Conservation (phyloP, 2,888 invertebrate genomes). For the Eledona agricola region DNA sequence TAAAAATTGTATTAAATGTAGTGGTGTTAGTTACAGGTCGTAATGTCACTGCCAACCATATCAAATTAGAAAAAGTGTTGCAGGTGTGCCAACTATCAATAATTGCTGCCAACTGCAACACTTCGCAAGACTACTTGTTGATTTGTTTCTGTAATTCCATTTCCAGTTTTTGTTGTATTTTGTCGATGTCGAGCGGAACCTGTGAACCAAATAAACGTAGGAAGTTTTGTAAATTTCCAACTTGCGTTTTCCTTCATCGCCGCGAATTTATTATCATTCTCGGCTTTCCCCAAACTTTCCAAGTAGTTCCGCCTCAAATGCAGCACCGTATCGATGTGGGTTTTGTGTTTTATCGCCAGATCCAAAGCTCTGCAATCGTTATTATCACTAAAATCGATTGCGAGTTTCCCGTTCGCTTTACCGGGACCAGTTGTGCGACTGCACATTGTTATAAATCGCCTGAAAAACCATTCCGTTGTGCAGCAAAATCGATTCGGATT, state of each 20-base stretch:
- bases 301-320: constrained; percentile 73
- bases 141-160: constrained; percentile 56
- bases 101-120: too few relatives aligned
- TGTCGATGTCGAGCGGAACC: constrained; percentile 63
- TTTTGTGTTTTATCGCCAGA: constrained; percentile 76
- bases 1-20: too few relatives aligned
- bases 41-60: too few relatives aligned
- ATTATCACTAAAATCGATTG: too few relatives aligned
- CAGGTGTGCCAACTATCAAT: too few relatives aligned
- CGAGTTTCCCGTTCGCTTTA: constrained; percentile 49
- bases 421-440: constrained; percentile 80
- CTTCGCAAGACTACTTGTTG: constrained; percentile 39
- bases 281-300: constrained; percentile 66
- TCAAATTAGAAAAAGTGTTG: too few relatives aligned
- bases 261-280: constrained; percentile 67
- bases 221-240: constrained; percentile 3
- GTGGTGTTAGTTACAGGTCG: too few relatives aligned
- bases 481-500: constrained; percentile 76
- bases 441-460: constrained; percentile 76
- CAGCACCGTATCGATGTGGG: constrained; percentile 77
- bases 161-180: constrained; percentile 63
- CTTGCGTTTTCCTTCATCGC: constrained; percentile 61
- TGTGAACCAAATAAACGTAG: constrained; percentile 46
- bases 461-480: constrained; percentile 74
- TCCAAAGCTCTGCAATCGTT: constrained; percentile 71